Conservation (phyloP, 2,888 invertebrate genomes). For the Pyrrhia umbra region DNA sequence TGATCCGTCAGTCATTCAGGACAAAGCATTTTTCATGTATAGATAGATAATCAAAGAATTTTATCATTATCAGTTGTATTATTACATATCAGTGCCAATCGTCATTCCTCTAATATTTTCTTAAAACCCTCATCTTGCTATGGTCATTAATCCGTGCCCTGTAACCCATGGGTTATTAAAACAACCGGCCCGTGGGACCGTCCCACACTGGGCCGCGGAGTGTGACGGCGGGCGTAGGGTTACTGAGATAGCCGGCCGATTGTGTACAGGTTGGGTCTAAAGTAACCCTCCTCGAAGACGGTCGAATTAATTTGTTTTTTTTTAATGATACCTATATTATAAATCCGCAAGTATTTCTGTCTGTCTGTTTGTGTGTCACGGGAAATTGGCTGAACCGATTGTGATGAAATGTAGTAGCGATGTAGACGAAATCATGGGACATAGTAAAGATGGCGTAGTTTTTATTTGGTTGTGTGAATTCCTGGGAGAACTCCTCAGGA, state of each 20-base stretch:
- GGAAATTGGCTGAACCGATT: too few relatives aligned
- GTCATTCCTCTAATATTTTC: conserved; percentile 20
- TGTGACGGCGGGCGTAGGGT: conserved; percentile 69
- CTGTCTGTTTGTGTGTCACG: neutral
- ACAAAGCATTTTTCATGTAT: too few relatives aligned
- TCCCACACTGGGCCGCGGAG: conserved; percentile 64
- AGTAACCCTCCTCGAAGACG: neutral
- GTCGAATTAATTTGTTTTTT: neutral
- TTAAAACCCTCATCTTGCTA: conserved; percentile 34
- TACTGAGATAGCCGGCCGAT: conserved; percentile 61
- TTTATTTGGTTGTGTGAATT: too few relatives aligned
- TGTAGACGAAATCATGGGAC: too few relatives aligned
- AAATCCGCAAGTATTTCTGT: too few relatives aligned
- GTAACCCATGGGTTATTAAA: conserved; percentile 60
- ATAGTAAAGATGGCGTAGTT: too few relatives aligned
- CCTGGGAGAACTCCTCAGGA: too few relatives aligned
- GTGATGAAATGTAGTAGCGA: too few relatives aligned
- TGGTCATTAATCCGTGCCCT: conserved; percentile 61
- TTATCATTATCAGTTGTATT: too few relatives aligned
- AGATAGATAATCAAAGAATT: too few relatives aligned
- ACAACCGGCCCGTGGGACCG: conserved; percentile 63
- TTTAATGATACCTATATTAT: neutral
- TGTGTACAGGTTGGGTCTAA: conserved; percentile 46
- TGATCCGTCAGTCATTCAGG: too few relatives aligned
- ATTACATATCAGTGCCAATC: too few relatives aligned